Conservation (phyloP, 2,113 vertebrate genomes). For the Terrapene triunguis region DNA sequence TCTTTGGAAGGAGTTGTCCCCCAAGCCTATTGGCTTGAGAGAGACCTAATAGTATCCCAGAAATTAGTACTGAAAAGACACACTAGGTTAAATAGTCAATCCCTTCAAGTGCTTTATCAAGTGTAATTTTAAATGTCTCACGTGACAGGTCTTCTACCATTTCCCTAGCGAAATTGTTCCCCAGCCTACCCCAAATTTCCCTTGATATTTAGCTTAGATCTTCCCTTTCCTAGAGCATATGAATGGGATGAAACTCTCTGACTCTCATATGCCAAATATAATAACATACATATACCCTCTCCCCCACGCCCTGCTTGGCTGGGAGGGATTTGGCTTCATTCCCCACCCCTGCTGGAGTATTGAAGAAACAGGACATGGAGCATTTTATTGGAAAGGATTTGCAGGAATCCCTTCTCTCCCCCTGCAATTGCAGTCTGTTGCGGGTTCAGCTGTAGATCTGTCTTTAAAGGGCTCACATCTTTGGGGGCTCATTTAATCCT, state of each 20-base stretch:
- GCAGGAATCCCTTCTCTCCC: background rate
- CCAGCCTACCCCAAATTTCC: slow-evolving; percentile 44
- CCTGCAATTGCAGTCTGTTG: background rate
- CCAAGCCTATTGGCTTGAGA: fast-evolving
- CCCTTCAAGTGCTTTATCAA: background rate
- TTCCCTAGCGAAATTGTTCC: slow-evolving; percentile 48
- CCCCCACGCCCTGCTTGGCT: slow-evolving; percentile 37
- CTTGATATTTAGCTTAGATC: slow-evolving; percentile 70
- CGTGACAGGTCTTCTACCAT: background rate
- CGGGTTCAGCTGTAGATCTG: fast-evolving
- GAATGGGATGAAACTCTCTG: slow-evolving; percentile 56
- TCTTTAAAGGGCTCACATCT: background rate
- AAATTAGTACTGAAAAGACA: background rate
- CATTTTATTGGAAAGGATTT: background rate
- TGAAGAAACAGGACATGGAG: background rate
- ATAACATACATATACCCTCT: slow-evolving; percentile 52
- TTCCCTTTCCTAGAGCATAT: slow-evolving; percentile 45
- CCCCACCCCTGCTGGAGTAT: background rate
- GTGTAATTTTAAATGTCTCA: slow-evolving; percentile 40
- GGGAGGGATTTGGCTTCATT: slow-evolving; percentile 15
- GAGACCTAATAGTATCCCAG: background rate
- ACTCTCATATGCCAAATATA: slow-evolving; percentile 32
- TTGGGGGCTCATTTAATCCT: background rate
- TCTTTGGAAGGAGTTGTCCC: background rate
- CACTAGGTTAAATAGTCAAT: background rate